phyloP scores from a whole-genome alignment of 2,888 invertebrate species.

The Spodoptera exigua region DNA sequence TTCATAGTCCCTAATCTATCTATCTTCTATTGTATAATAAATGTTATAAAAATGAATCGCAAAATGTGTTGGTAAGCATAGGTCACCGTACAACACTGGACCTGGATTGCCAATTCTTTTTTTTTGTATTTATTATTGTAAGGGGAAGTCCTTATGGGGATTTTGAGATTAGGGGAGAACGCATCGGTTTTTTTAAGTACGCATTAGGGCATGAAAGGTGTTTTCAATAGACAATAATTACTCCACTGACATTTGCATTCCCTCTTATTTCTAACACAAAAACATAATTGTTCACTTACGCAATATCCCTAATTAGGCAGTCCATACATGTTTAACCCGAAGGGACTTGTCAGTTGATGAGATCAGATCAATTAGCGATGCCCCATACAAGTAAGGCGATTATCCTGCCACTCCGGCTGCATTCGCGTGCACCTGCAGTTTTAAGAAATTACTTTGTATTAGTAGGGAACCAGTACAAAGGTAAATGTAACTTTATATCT shows the following conservation, averaged over 20 bases:
- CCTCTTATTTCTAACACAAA: constrained; percentile 24
- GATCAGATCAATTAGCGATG: constrained; percentile 40
- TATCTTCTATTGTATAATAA: no score
- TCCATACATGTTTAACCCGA: constrained; percentile 25
- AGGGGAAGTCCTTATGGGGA: no score
- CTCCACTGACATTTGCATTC: constrained; percentile 16
- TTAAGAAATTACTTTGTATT: constrained; percentile 20
- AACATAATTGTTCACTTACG: constrained; percentile 28
- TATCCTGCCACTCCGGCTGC: constrained; percentile 38
- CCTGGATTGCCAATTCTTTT: no score
- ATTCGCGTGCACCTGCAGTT: constrained; percentile 45
- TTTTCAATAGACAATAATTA: constrained; percentile 6
- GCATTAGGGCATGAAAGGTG: not conserved
- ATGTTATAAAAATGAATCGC: no score
- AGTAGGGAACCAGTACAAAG: not conserved
- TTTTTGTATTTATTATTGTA: no score
- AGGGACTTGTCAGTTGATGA: constrained; percentile 32
- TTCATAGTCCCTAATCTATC: no score
- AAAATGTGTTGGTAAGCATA: no score
- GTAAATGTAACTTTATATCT: no score
- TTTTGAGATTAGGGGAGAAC: no score
- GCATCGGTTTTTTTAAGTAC: no score
- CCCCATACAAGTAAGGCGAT: constrained; percentile 23
- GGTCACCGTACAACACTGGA: no score
- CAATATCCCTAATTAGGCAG: constrained; percentile 33